Evolutionary conservation across 2,888 invertebrate species (phyloP), one percentile per base, ranked within the genome.

Genomic region (Melieria crassipennis): DNA sequence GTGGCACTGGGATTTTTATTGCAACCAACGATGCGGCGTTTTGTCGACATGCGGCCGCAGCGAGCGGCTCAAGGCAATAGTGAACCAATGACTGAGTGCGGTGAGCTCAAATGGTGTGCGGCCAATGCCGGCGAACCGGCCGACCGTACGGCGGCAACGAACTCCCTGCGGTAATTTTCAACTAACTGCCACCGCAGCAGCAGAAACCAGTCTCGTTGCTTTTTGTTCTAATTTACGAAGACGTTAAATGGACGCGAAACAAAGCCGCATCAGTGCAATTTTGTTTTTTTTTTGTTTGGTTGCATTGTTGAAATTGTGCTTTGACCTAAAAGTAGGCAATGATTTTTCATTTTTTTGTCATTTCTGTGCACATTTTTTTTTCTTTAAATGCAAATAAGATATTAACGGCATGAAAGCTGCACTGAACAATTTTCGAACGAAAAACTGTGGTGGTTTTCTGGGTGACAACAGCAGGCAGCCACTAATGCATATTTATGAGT

Each of bases 241-340:
- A 10, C 9, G 50, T 10, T 3, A 11, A 50, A 50, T 43, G 43
- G 42, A 43, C 43, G 58, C 58, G 11, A 16, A 58, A 50, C 9
- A 50, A n/a, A 58, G 16, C 30, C 30, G 30, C 30, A 2, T 30
- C 30, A 30, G 30, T 30, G 30, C 58, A 43, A 30, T 58, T 58
- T 58, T 1, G 58, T 11, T 64, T 4, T 46, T 13, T 30, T 16
- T 13, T 11, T 45, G 45, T 45, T 3, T 6, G n/a, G 4, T 16
- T 42, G 52, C 64, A 52, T 64, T 52, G 50, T n/a, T 47, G n/a
- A 4, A 48, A 13, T 13, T 50, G 60, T 47, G 57, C 30, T 57
- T 47, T 58, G 66, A 56, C 57, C 58, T n/a, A n/a, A 42, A 66
- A 58, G 64, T 52, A 11, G 61, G 52, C 45, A 9, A 50, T 50